Evolutionary conservation across 2,888 invertebrate species (phyloP).

Genomic region (Temnothorax rugatulus): DNA sequence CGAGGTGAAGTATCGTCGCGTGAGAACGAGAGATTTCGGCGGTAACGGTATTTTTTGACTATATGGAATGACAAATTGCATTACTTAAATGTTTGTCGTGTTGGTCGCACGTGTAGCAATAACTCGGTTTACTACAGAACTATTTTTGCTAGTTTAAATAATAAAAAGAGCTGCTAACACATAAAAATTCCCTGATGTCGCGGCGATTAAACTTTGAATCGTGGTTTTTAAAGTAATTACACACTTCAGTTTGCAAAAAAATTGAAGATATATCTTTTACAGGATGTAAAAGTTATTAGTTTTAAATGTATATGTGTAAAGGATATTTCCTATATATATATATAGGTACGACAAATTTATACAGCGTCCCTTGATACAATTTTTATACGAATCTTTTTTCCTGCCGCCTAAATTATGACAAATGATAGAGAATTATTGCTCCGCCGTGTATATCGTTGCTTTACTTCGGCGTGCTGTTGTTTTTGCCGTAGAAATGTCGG

Average conservation of each 20-base stretch:
- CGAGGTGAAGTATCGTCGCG: constrained; percentile 44
- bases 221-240: background rate
- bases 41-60: constrained; percentile 31
- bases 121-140: background rate
- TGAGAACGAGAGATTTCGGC: constrained; percentile 45
- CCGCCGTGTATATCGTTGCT: constrained; percentile 27
- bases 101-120: constrained; percentile 7
- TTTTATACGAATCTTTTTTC: background rate
- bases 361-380: background rate
- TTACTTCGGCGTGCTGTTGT: constrained; percentile 34
- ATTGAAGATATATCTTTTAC: background rate
- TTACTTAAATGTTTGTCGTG: constrained; percentile 40
- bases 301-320: background rate
- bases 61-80: constrained; percentile 35
- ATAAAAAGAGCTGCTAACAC: background rate
- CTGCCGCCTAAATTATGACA: constrained; percentile 1
- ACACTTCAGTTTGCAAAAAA: background rate
- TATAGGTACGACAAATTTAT: background rate
- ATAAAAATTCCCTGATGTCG: background rate
- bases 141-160: background rate
- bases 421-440: constrained; percentile 39
- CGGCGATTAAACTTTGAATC: background rate
- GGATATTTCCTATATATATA: background rate
- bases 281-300: background rate
- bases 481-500: constrained; percentile 43